Evolutionary conservation across 2,888 invertebrate species (phyloP).

Genomic region (Polydrusus cervinus): DNA sequence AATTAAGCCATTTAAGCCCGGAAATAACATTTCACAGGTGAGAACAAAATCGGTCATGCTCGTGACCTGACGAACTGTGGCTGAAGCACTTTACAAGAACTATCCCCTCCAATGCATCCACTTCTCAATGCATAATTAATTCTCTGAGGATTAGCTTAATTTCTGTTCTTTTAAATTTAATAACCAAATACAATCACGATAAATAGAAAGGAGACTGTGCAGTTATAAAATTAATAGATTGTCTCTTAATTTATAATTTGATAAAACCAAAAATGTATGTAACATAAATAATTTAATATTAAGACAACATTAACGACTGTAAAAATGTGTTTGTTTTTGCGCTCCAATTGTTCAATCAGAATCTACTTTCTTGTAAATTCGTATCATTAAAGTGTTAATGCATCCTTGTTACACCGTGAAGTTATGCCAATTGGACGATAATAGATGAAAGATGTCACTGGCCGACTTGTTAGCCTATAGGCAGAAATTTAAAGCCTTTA

Average conservation of each 20-base stretch:
- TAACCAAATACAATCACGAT: not conserved
- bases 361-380: slow-evolving; percentile 14
- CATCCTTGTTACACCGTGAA: not conserved
- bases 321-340: slow-evolving; percentile 9
- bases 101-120: too few species aligned
- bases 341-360: not conserved
- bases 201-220: not conserved
- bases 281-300: not conserved
- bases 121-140: too few species aligned
- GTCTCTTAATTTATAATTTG: not conserved
- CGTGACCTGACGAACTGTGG: too few species aligned
- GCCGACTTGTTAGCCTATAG: not conserved
- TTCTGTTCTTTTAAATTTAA: too few species aligned
- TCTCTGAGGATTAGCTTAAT: too few species aligned
- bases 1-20: too few species aligned
- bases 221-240: not conserved
- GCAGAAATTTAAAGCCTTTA: not conserved
- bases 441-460: not conserved
- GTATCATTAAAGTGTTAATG: slow-evolving; percentile 14
- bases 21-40: too few species aligned
- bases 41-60: too few species aligned
- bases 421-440: slow-evolving; percentile 4
- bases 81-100: too few species aligned
- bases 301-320: slow-evolving; percentile 1
- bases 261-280: not conserved